phyloP scores from a whole-genome alignment of 1,140 invertebrate genomes.

The Tenebrio molitor region DNA sequence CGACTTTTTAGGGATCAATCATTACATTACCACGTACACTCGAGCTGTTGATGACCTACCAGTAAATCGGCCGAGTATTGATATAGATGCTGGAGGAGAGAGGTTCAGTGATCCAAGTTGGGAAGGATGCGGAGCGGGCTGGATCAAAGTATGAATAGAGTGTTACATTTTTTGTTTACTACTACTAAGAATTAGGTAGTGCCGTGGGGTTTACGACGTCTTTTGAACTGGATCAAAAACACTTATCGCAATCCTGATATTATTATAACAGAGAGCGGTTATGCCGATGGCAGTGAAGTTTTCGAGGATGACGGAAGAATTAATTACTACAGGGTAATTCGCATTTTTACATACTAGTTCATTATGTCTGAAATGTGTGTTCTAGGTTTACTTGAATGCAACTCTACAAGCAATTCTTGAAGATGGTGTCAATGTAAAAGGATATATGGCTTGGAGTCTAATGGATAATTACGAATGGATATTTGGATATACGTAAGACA shows the following conservation, averaged over 20 bases:
- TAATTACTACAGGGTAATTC: conserved; percentile 64
- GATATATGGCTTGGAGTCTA: conserved; percentile 81
- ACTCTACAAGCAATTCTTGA: conserved; percentile 74
- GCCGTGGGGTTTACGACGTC: conserved; percentile 69
- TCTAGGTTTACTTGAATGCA: conserved; percentile 73
- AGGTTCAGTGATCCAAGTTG: conserved; percentile 41
- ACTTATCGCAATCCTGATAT: conserved; percentile 69
- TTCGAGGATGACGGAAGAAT: conserved; percentile 69
- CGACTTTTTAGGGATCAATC: conserved; percentile 58
- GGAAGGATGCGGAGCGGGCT: conserved; percentile 23
- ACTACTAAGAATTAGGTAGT: conserved; percentile 36
- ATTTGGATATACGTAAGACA: conserved; percentile 72
- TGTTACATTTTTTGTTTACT: background rate
- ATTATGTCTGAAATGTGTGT: background rate
- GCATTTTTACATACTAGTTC: background rate
- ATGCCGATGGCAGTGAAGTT: conserved; percentile 65
- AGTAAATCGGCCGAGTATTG: background rate
- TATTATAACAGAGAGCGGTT: conserved; percentile 74
- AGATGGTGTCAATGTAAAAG: conserved; percentile 75
- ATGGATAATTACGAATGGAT: conserved; percentile 88
- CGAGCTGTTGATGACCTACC: background rate
- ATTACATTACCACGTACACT: conserved; percentile 68
- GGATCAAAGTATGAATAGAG: conserved; percentile 46
- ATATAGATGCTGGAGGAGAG: conserved; percentile 42
- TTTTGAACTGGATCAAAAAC: conserved; percentile 71